Base-by-base conservation (phyloP, 2,888 invertebrate genomes). In the Sisyra terminalis region DNA sequence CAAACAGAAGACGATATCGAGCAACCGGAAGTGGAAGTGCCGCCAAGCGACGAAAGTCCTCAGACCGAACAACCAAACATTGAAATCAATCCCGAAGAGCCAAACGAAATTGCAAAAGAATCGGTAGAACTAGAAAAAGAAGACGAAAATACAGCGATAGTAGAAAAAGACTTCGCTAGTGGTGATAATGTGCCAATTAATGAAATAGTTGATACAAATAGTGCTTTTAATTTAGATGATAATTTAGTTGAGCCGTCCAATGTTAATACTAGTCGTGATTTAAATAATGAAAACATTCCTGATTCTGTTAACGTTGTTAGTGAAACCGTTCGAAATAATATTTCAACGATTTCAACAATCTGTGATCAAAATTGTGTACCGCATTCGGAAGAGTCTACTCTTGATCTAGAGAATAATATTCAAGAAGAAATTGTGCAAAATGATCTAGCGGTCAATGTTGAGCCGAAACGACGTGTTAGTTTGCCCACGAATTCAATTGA, bases 331-430 rank as follows among this genome's bases (percentile, higher is more conserved):
- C 53, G 55, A 48, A 55, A 57, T 53, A 72, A 69, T 59, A 75
- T 78, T 52, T 73, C 77, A 54, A 75, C 78, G 48, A 79, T 79
- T 64, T 77, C 77, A 49, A 78, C 78, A 51, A 77, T 76, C 57
- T 78, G 78, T 67, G 79, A 79, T 65, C 78, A 76, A 55, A 76
- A 73, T 38, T 43, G 43, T 30, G 16, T 38, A 16, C 34, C 32
- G 8, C 18, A 42, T 24, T n/a, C 7, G 6, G 42, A 35, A 2
- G 42, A 42, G 14, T 13, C 8, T 34, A n/a, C n/a, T 9, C 13
- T 9, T 10, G 17, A 13, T 24, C 9, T 42, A 10, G 43, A 43
- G 6, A 16, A 29, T 29, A 17, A 16, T 15, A 29, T 24, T 10
- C 37, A 37, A 37, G 7, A 13, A 8, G n/a, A 37, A 37, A n/a